phyloP scores from a whole-genome alignment of 2,113 vertebrate species.

The Philantomba maxwellii region DNA sequence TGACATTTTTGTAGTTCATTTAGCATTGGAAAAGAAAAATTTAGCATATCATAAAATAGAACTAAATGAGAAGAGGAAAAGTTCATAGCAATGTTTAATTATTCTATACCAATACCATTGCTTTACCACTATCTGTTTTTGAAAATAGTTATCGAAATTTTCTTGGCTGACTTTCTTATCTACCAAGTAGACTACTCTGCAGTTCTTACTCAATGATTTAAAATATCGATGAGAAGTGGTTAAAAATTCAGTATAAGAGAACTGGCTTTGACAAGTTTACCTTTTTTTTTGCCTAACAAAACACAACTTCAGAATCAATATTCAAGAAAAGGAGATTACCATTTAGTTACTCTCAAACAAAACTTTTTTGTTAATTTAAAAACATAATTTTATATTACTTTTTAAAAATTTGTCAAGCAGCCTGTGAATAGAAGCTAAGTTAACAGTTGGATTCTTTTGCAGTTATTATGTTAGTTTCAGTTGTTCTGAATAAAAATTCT shows the following conservation, averaged over 20 bases:
- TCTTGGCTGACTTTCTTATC: slow-evolving; percentile 81
- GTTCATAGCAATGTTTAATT: slow-evolving; percentile 80
- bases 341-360: slow-evolving; percentile 54
- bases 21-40: slow-evolving; percentile 48
- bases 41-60: slow-evolving; percentile 49
- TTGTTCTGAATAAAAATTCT: slow-evolving; percentile 62
- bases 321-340: slow-evolving; percentile 26
- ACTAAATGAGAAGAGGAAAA: slow-evolving; percentile 67
- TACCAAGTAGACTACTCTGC: slow-evolving; percentile 80
- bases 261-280: slow-evolving; percentile 52
- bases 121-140: slow-evolving; percentile 79
- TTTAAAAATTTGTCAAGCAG: slow-evolving; percentile 28
- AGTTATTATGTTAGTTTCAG: slow-evolving; percentile 47
- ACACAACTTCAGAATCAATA: slow-evolving; percentile 55
- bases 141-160: slow-evolving; percentile 82
- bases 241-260: not conserved
- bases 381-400: slow-evolving; percentile 44
- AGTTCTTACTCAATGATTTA: slow-evolving; percentile 56
- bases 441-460: not conserved
- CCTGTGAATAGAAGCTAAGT: slow-evolving; percentile 40
- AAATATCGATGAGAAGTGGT: slow-evolving; percentile 66
- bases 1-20: slow-evolving; percentile 65
- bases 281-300: slow-evolving; percentile 68
- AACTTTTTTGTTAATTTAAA: slow-evolving; percentile 51
- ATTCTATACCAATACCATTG: slow-evolving; percentile 80